Evolutionary conservation across 2,797 vertebrate genomes (phyloP).

Genomic region (Amazona ochrocephala): DNA sequence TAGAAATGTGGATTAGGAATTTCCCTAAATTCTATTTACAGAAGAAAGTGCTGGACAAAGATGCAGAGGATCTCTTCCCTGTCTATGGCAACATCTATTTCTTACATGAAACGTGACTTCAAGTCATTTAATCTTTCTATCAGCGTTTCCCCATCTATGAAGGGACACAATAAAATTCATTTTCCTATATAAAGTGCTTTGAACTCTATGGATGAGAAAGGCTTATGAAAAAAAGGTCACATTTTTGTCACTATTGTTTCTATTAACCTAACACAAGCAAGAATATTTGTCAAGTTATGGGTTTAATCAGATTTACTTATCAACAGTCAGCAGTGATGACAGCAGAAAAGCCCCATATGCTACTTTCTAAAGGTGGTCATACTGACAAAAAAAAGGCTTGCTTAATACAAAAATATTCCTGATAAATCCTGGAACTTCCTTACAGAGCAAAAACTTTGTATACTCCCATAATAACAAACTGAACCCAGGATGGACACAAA

Average conservation of each 20-base stretch:
- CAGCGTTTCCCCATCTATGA: not conserved
- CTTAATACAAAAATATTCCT: not conserved
- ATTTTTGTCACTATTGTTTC: not conserved
- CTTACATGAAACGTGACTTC: not conserved
- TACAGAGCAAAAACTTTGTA: not conserved
- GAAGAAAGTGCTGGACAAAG: not conserved
- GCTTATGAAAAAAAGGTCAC: not conserved
- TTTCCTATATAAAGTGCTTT: not conserved
- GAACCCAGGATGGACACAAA: not conserved
- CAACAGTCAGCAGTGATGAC: not conserved
- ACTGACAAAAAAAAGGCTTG: not conserved
- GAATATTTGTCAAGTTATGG: not conserved
- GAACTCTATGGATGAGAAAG: not conserved
- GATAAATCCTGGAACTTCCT: not conserved
- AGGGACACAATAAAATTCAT: not conserved
- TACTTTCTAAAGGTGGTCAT: not conserved
- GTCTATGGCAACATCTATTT: not conserved
- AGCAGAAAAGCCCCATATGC: not conserved
- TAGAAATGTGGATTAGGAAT: slow-evolving; percentile 13
- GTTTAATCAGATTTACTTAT: not conserved
- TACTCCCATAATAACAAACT: not conserved
- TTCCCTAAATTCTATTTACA: slow-evolving; percentile 42
- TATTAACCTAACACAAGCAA: not conserved
- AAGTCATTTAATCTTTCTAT: not conserved
- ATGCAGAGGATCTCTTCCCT: not conserved